Conservation (phyloP, 1,140 invertebrate genomes). For the Bombus breviceps region DNA sequence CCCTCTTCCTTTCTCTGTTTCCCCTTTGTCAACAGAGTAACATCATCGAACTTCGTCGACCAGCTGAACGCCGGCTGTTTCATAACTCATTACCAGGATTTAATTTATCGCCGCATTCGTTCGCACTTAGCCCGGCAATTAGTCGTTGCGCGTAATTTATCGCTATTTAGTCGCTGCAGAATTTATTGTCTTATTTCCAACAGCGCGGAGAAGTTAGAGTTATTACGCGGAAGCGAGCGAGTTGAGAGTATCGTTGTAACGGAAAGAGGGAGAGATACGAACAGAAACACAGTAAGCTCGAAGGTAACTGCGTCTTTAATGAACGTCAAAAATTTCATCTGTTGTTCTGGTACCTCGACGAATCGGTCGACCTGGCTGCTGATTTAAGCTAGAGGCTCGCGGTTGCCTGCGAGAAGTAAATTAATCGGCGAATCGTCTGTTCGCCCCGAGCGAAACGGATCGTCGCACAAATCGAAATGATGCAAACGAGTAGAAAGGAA, state of each 20-base stretch:
- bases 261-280: background rate
- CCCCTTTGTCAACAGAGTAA: too few relatives aligned
- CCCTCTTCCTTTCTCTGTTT: background rate
- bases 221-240: background rate
- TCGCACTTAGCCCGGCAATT: conserved; percentile 53
- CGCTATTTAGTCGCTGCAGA: conserved; percentile 30
- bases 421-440: background rate
- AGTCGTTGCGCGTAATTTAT: conserved; percentile 47
- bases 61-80: conserved; percentile 40
- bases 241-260: too few relatives aligned
- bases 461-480: background rate
- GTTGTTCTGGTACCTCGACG: conserved; percentile 1
- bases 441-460: background rate
- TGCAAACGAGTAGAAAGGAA: background rate
- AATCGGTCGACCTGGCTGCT: background rate
- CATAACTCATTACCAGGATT: conserved; percentile 50
- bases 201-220: conserved; percentile 12
- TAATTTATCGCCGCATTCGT: conserved; percentile 57
- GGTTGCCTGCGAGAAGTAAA: conserved; percentile 10
- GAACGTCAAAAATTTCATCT: conserved; percentile 38
- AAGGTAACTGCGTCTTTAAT: background rate
- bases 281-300: background rate
- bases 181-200: conserved; percentile 55
- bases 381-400: background rate
- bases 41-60: conserved; percentile 4